Conservation (phyloP, 2,888 invertebrate species). For the Agrochola lota region DNA sequence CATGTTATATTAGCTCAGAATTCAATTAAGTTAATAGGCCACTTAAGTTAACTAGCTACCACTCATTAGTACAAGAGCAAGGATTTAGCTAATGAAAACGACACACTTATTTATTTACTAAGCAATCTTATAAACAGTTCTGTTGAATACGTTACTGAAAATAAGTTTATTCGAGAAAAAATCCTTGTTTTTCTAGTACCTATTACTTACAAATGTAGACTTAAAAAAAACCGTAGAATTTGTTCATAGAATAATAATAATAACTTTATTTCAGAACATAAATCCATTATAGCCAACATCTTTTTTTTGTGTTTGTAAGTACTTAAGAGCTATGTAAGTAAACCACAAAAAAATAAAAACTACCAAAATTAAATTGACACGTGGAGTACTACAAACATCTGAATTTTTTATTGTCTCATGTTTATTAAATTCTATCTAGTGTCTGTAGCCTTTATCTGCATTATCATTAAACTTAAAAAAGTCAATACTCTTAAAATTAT, state of each 20-base stretch:
- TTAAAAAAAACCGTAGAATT: neutral
- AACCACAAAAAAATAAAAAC: neutral
- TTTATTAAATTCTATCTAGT: neutral
- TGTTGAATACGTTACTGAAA: neutral
- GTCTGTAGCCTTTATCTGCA: neutral
- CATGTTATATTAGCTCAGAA: neutral
- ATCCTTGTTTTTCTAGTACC: neutral
- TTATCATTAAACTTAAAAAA: neutral
- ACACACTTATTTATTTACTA: slow-evolving; percentile 31
- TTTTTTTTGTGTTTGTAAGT: too few relatives aligned
- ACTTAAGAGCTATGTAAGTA: neutral
- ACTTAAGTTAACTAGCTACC: slow-evolving; percentile 37
- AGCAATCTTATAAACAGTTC: slow-evolving; percentile 13
- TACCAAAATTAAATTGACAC: neutral
- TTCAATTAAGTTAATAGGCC: slow-evolving; percentile 30
- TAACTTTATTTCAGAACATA: neutral
- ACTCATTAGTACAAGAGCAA: slow-evolving; percentile 33
- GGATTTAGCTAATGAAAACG: slow-evolving; percentile 40
- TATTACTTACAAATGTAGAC: neutral
- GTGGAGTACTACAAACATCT: neutral
- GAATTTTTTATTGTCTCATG: neutral
- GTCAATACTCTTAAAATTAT: neutral
- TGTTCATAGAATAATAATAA: neutral
- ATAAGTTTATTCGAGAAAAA: neutral
- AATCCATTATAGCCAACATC: neutral